Conservation (phyloP, 2,797 vertebrate species). For the Aeoliscus strigatus region DNA sequence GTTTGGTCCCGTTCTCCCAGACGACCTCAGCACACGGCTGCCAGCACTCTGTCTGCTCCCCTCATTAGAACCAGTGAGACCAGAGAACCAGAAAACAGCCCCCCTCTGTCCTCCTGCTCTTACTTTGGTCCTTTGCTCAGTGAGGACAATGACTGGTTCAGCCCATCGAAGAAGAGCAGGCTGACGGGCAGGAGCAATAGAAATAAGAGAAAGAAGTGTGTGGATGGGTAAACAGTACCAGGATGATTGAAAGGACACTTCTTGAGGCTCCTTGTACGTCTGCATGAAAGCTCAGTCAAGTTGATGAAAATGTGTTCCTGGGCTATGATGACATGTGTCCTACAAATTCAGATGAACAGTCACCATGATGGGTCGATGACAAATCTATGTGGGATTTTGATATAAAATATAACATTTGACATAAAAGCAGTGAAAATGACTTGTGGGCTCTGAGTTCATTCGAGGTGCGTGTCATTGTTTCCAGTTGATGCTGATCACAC, state of each 20-base stretch:
- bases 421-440: not conserved
- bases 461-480: slow-evolving; percentile 1
- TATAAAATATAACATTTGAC: not conserved
- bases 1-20: slow-evolving; percentile 51
- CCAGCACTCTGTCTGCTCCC: slow-evolving; percentile 64
- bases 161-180: slow-evolving; percentile 41
- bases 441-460: not conserved
- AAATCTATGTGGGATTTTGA: not conserved
- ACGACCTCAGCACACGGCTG: slow-evolving; percentile 41
- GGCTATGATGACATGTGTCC: slow-evolving; percentile 24
- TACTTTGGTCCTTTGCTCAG: slow-evolving; percentile 41
- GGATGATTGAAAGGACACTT: slow-evolving; percentile 6
- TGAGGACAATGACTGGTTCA: slow-evolving; percentile 58
- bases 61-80: slow-evolving; percentile 60
- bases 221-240: slow-evolving; percentile 17
- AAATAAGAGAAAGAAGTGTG: slow-evolving; percentile 19
- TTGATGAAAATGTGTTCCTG: slow-evolving; percentile 22
- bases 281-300: slow-evolving; percentile 14
- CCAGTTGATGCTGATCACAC: no score
- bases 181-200: slow-evolving; percentile 23
- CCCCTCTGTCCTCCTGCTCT: slow-evolving; percentile 53
- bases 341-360: slow-evolving; percentile 19
- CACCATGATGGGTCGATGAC: slow-evolving; percentile 1
- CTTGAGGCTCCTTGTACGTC: slow-evolving; percentile 30
- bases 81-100: slow-evolving; percentile 51